These are phyloP conservation scores for Nothocercus julius DNA, from an alignment of 2,113 vertebrate species.

Conservation along the genomic window DNA sequence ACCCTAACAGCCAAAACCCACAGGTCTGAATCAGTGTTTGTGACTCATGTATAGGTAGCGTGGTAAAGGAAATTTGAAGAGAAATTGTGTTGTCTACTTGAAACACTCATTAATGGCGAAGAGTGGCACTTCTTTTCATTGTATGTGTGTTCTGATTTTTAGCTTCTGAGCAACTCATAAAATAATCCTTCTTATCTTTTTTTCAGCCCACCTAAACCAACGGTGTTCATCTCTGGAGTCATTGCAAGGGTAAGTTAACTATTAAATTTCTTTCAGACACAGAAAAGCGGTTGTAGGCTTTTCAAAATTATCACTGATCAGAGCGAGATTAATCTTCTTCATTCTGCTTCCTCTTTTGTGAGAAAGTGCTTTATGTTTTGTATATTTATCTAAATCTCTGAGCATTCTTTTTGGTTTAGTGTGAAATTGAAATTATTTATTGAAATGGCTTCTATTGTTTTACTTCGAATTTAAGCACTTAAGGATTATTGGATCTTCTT, in stretches of 20 bases:
- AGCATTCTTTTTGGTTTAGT: conserved; percentile 10
- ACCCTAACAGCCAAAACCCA: background rate
- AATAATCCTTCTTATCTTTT: conserved; percentile 44
- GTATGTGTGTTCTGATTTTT: background rate
- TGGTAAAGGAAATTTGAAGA: background rate
- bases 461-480: conserved; percentile 30
- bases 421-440: conserved; percentile 26
- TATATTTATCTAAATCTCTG: background rate
- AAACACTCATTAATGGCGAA: background rate
- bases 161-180: background rate
- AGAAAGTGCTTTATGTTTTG: background rate
- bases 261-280: background rate
- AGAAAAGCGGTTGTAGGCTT: background rate
- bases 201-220: conserved; percentile 88
- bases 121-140: background rate
- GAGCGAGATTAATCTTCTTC: conserved; percentile 3
- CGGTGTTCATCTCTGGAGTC: conserved; percentile 93
- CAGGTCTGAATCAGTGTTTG: background rate
- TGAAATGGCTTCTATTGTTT: background rate
- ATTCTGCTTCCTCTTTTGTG: background rate
- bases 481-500: conserved; percentile 5
- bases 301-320: background rate
- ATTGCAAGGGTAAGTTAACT: conserved; percentile 89
- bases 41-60: background rate
- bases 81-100: background rate